Conservation (phyloP, 2,113 vertebrate species). For the Corvus moneduloides region DNA sequence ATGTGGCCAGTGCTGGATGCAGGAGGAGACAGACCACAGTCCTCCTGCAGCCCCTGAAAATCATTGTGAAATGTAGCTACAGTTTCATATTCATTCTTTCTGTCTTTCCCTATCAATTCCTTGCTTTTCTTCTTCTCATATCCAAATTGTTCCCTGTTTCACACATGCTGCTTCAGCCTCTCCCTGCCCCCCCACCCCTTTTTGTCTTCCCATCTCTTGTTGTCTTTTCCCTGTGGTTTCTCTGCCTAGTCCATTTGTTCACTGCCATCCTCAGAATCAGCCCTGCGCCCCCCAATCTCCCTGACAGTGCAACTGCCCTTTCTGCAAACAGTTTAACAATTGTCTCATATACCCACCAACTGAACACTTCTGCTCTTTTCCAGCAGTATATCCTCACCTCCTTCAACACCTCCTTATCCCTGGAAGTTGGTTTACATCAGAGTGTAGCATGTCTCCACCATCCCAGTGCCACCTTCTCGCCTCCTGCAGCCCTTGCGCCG, state of each 20-base stretch:
- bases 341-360: background rate
- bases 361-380: background rate
- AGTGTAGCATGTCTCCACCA: background rate
- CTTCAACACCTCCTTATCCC: background rate
- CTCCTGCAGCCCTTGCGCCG: background rate
- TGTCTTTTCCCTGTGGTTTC: background rate
- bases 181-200: rapidly evolving
- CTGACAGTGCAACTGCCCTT: background rate
- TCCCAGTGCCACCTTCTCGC: background rate
- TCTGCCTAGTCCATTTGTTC: background rate
- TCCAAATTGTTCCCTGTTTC: background rate
- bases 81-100: background rate
- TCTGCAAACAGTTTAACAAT: background rate
- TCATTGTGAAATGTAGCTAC: background rate
- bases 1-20: background rate
- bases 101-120: background rate
- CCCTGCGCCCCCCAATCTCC: background rate
- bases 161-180: background rate
- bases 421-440: rapidly evolving
- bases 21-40: background rate
- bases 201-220: background rate
- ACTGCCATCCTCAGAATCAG: background rate
- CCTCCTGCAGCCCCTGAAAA: background rate
- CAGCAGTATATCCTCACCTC: background rate
- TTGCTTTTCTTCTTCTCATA: background rate